Percentiles rank a stretch among this genome's conserved stretches.
phyloP scores from a whole-genome alignment of 2,888 invertebrate genomes.

The Desoria tigrina region DNA sequence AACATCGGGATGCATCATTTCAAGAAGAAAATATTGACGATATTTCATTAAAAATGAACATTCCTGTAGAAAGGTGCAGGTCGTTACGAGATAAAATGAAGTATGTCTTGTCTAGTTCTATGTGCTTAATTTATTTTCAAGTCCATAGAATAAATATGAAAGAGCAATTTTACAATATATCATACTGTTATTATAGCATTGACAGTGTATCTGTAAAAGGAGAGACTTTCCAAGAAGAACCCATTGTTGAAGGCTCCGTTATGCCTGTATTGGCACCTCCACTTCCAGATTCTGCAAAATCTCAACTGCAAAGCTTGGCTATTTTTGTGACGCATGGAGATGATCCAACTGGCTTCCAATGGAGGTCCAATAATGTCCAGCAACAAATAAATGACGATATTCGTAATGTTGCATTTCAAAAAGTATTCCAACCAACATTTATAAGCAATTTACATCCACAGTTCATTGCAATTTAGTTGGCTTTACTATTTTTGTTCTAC shows the following conservation, averaged over 20 bases:
- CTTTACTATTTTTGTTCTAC: no score
- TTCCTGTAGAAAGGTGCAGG: no score
- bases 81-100: no score
- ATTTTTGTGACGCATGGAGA: slow-evolving; percentile 43
- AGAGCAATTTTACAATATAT: no score
- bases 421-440: no score
- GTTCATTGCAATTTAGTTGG: not conserved
- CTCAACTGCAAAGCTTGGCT: slow-evolving; percentile 31
- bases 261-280: slow-evolving; percentile 41
- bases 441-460: not conserved
- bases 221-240: slow-evolving; percentile 35
- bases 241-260: slow-evolving; percentile 26
- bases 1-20: no score
- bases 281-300: not conserved
- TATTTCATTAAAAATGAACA: no score
- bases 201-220: slow-evolving; percentile 8
- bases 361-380: slow-evolving; percentile 43
- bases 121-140: no score
- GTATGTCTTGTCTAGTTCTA: no score
- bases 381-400: slow-evolving; percentile 47
- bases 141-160: no score
- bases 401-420: slow-evolving; percentile 21
- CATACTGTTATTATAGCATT: no score
- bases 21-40: no score
- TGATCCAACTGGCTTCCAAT: slow-evolving; percentile 40